A percentile compares a stretch with the other conserved stretches of the same genome.
phyloP scores from a whole-genome alignment of 2,888 invertebrate species.

The Drosophila stalkeri region DNA sequence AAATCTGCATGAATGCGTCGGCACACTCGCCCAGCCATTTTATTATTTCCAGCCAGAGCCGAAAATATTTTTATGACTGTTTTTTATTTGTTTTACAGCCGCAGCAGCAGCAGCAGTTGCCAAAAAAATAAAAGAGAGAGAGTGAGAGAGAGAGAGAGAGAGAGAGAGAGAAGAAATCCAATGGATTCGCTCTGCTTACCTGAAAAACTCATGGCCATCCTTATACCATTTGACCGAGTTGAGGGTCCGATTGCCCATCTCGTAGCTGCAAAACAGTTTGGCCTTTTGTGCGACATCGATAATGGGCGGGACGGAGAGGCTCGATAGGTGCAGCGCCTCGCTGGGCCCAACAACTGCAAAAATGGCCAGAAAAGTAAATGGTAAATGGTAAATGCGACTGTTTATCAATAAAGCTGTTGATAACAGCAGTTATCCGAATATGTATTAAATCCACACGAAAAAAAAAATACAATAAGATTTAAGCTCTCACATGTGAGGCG shows the following conservation, averaged over 20 bases:
- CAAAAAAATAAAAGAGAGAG: neutral
- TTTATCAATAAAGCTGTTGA: slow-evolving; percentile 44
- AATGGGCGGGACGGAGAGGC: slow-evolving; percentile 84
- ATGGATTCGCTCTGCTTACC: slow-evolving; percentile 64
- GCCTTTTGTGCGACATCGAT: slow-evolving; percentile 85
- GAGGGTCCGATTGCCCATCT: slow-evolving; percentile 85
- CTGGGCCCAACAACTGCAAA: slow-evolving; percentile 75
- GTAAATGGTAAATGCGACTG: slow-evolving; percentile 34
- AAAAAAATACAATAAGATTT: neutral
- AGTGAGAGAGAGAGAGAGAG: no score
- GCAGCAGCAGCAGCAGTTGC: slow-evolving; percentile 32
- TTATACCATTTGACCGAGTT: slow-evolving; percentile 86
- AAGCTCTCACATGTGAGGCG: neutral
- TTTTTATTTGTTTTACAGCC: slow-evolving; percentile 67
- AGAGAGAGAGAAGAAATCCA: neutral
- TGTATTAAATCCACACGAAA: slow-evolving; percentile 3
- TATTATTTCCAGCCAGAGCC: slow-evolving; percentile 66
- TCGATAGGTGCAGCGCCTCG: slow-evolving; percentile 83
- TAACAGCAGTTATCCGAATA: slow-evolving; percentile 3
- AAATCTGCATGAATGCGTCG: slow-evolving; percentile 80
- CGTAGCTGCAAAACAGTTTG: slow-evolving; percentile 85
- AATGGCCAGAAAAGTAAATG: slow-evolving; percentile 42
- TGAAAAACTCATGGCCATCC: slow-evolving; percentile 85
- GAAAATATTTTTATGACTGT: slow-evolving; percentile 74
- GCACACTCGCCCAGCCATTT: slow-evolving; percentile 51